Conservation (phyloP, 2,113 vertebrate genomes). For the Antechinus stuartii region DNA sequence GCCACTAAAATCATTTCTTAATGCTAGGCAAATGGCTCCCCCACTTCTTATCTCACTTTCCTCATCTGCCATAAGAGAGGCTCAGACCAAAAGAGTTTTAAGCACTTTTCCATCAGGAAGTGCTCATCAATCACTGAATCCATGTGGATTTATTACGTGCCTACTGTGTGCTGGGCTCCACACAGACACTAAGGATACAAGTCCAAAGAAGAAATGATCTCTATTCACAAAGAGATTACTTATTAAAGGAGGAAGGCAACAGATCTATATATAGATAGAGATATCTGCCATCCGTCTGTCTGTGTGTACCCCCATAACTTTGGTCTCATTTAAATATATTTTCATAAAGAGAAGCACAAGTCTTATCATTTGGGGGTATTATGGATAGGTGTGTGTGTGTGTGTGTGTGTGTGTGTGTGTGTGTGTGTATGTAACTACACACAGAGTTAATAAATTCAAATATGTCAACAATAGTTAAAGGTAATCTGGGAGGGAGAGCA, state of each 20-base stretch:
- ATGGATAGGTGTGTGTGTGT: background rate
- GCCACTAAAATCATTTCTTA: background rate
- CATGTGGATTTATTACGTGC: background rate
- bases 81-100: background rate
- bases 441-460: background rate
- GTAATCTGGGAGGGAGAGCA: background rate
- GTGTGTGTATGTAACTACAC: background rate
- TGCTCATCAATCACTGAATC: background rate
- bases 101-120: background rate
- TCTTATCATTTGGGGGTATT: constrained; percentile 63
- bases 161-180: background rate
- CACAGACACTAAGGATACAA: background rate
- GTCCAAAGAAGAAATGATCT: background rate
- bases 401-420: background rate
- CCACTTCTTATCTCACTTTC: background rate
- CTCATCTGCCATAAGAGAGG: background rate
- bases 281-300: background rate
- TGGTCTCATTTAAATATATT: background rate
- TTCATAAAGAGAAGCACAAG: background rate
- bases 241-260: background rate
- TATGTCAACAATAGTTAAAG: background rate
- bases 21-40: background rate
- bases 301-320: background rate
- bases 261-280: background rate
- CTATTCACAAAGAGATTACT: background rate